Percentiles rank a stretch among this genome's conserved stretches.
These are phyloP conservation scores for Lerema accius DNA, from an alignment of 1,140 invertebrate species.

Conservation along the genomic window DNA sequence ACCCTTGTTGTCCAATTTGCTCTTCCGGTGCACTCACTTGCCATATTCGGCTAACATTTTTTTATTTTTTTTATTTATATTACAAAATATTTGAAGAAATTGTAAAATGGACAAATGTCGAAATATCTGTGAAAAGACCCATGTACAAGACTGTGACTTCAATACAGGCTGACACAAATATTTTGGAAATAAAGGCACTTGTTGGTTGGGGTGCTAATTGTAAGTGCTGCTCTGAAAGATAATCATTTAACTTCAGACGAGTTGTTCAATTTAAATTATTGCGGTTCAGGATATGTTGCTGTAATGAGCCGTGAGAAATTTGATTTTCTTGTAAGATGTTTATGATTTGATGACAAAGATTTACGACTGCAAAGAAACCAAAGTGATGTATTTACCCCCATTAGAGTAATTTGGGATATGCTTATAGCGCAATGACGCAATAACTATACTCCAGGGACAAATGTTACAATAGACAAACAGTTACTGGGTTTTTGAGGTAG, in stretches of 20 bases:
- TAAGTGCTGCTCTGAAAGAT: slow-evolving; percentile 37
- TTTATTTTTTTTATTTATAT: too few relatives aligned
- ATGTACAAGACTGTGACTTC: slow-evolving; percentile 20
- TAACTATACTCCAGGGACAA: not conserved
- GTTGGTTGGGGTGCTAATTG: slow-evolving; percentile 32
- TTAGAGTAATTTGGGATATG: slow-evolving; percentile 19
- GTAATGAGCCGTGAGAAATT: slow-evolving; percentile 27
- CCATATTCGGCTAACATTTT: too few relatives aligned
- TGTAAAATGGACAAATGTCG: slow-evolving; percentile 35
- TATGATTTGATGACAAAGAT: slow-evolving; percentile 27
- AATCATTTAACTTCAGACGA: slow-evolving; percentile 36
- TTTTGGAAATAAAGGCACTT: slow-evolving; percentile 30
- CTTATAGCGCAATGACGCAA: not conserved
- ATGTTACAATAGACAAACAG: slow-evolving; percentile 21
- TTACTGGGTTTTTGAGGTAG: slow-evolving; percentile 37
- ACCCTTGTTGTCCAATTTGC: too few relatives aligned
- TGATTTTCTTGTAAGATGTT: slow-evolving; percentile 23
- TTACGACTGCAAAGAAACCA: not conserved
- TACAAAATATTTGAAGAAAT: slow-evolving; percentile 35
- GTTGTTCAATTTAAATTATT: slow-evolving; percentile 23
- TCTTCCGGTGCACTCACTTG: too few relatives aligned
- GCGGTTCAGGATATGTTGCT: slow-evolving; percentile 15
- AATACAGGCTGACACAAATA: slow-evolving; percentile 21
- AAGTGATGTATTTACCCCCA: slow-evolving; percentile 14
- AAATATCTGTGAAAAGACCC: slow-evolving; percentile 32